Conservation (phyloP, 2,888 invertebrate genomes). For the Xestobium rufovillosum region DNA sequence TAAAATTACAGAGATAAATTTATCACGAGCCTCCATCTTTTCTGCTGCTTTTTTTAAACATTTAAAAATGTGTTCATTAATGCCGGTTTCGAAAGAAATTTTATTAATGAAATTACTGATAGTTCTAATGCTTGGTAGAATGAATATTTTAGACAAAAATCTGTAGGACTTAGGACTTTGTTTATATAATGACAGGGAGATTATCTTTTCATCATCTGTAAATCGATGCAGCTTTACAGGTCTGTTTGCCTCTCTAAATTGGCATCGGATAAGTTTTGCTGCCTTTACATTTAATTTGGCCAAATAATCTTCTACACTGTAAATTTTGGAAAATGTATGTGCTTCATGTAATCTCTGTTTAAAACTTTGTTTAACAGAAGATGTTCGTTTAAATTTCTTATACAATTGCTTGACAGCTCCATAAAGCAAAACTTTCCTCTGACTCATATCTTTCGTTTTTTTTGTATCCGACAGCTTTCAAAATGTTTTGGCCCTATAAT, state of each 20-base stretch:
- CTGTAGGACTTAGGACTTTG: constrained; percentile 11
- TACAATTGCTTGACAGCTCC: too few relatives aligned
- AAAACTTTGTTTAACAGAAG: too few relatives aligned
- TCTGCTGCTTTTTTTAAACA: not conserved
- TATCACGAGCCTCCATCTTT: constrained; percentile 1
- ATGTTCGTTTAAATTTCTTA: too few relatives aligned
- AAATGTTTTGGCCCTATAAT: too few relatives aligned
- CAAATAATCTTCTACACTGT: too few relatives aligned
- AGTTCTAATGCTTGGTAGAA: constrained; percentile 5
- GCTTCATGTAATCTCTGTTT: too few relatives aligned
- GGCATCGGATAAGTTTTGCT: constrained; percentile 10
- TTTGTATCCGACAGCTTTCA: too few relatives aligned
- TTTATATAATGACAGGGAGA: constrained; percentile 8
- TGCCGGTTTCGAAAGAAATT: constrained; percentile 3
- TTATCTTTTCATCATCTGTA: constrained; percentile 10
- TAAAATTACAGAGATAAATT: constrained; percentile 12
- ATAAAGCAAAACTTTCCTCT: too few relatives aligned
- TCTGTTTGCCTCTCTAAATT: constrained; percentile 11
- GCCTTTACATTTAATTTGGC: too few relatives aligned
- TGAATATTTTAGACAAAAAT: constrained; percentile 5
- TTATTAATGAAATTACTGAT: constrained; percentile 5
- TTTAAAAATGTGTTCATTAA: constrained; percentile 5
- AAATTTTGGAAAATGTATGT: too few relatives aligned
- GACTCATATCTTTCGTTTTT: too few relatives aligned
- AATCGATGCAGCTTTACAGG: constrained; percentile 11